phyloP scores from a whole-genome alignment of 2,113 vertebrate species.

The Phyllostomus hastatus region DNA sequence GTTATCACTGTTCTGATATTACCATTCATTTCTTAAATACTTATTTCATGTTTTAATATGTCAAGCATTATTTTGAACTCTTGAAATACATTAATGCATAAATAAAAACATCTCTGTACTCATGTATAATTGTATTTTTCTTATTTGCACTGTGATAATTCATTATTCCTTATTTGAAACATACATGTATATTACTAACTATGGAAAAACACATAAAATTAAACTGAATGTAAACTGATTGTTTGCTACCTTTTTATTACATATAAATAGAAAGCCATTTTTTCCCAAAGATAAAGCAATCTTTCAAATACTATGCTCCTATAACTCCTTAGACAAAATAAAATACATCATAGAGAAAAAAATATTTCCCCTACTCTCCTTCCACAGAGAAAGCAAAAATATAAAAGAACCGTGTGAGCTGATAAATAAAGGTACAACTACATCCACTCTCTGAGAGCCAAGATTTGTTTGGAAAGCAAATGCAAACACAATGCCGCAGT shows the following conservation, averaged over 20 bases:
- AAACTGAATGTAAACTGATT: background rate
- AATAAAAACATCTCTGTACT: background rate
- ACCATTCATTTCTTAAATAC: background rate
- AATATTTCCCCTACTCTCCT: background rate
- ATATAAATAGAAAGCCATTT: background rate
- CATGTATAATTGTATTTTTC: background rate
- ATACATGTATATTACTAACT: background rate
- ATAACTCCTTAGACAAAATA: background rate
- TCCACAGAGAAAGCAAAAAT: background rate
- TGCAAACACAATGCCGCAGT: background rate
- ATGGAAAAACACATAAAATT: background rate
- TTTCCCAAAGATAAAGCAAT: background rate
- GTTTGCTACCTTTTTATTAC: background rate
- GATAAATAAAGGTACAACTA: background rate
- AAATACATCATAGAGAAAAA: background rate
- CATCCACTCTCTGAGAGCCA: background rate
- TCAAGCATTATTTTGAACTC: background rate
- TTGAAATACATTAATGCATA: background rate
- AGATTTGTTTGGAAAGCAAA: background rate
- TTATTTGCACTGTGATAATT: background rate
- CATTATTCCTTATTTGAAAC: background rate
- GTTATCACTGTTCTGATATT: background rate
- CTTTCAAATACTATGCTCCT: background rate
- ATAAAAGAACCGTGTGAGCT: background rate
- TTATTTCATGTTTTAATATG: background rate